phyloP scores from a whole-genome alignment of 2,797 vertebrate genomes.

The Eulemur albifrons region DNA sequence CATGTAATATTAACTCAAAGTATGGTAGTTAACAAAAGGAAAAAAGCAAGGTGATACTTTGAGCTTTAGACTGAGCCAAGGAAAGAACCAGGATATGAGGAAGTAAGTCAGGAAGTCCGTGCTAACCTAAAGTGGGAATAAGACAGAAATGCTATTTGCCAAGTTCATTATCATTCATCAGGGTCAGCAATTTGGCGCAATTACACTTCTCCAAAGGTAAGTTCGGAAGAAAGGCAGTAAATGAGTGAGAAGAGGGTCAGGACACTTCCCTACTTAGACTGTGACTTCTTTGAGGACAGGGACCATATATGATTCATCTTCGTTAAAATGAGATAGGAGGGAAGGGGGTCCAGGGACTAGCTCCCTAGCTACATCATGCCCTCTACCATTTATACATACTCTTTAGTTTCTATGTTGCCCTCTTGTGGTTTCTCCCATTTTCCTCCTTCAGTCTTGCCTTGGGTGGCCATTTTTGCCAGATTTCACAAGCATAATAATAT shows the following conservation, averaged over 20 bases:
- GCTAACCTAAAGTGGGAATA: not conserved
- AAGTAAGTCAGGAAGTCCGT: slow-evolving; percentile 4
- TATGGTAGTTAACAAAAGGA: slow-evolving; percentile 1
- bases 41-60: not conserved
- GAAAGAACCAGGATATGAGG: not conserved
- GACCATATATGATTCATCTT: slow-evolving; percentile 8
- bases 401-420: not conserved
- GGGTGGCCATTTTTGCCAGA: not conserved
- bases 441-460: not conserved
- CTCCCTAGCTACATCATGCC: not conserved
- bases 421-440: slow-evolving; percentile 25
- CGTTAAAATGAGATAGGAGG: slow-evolving; percentile 7
- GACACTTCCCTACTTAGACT: not conserved
- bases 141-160: not conserved
- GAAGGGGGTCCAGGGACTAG: not conserved
- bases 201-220: not conserved
- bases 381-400: not conserved
- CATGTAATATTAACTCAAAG: not conserved
- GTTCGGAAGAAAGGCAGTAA: slow-evolving; percentile 14
- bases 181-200: not conserved
- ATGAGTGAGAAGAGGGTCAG: not conserved
- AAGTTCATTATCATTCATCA: slow-evolving; percentile 35
- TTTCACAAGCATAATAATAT: not conserved
- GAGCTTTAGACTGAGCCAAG: slow-evolving; percentile 9
- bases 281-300: not conserved